Percentiles rank a stretch among this genome's conserved stretches.
These are phyloP conservation scores for Chrysaora quinquecirrha DNA, from an alignment of 30 jellyfish, hydroid and myxozoan genomes.

Conservation along the genomic window DNA sequence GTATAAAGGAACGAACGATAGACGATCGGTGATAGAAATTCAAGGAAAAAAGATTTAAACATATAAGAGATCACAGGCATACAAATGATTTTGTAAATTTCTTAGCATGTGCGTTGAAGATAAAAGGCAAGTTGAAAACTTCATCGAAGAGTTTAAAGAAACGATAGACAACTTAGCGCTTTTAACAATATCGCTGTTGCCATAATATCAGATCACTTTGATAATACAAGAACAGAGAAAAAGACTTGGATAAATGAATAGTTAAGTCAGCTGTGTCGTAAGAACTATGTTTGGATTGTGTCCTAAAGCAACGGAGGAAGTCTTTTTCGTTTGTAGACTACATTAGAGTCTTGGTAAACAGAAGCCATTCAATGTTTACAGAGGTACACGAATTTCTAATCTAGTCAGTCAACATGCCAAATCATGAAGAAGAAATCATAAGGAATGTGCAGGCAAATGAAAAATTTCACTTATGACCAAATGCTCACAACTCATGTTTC, in stretches of 20 bases:
- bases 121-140: constrained; percentile 22
- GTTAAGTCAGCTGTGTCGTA: neutral
- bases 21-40: neutral
- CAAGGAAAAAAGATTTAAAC: neutral
- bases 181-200: constrained; percentile 58
- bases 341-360: neutral
- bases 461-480: neutral
- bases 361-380: constrained; percentile 9
- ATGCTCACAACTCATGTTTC: neutral
- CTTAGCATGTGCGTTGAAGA: constrained; percentile 33
- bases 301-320: neutral
- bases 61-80: constrained; percentile 7
- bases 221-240: constrained; percentile 18
- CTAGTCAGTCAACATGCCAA: constrained; percentile 37
- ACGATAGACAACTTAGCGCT: constrained; percentile 33
- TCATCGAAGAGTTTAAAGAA: constrained; percentile 25
- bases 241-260: neutral
- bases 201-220: constrained; percentile 41
- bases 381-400: constrained; percentile 27
- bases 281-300: neutral
- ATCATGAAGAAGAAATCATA: constrained; percentile 32
- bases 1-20: constrained; percentile 11
- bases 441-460: constrained; percentile 34
- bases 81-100: constrained; percentile 24
- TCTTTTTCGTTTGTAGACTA: neutral